A percentile compares a stretch with the other conserved stretches of the same genome.
Conservation (phyloP, 2,113 vertebrate genomes). For the Vidua macroura region DNA sequence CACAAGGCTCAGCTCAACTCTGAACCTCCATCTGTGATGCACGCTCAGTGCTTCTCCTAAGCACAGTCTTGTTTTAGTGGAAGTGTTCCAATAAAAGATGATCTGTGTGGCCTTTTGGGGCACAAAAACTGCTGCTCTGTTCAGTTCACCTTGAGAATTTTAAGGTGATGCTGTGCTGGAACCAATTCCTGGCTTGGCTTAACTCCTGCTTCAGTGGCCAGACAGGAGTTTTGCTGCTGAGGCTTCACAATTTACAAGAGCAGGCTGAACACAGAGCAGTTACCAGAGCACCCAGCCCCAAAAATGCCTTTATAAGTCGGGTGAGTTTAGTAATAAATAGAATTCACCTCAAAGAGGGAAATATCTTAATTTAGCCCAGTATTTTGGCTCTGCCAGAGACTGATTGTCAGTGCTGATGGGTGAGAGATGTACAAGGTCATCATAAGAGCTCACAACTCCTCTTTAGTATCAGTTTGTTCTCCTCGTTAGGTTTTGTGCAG, state of each 20-base stretch:
- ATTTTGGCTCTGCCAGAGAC: neutral
- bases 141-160: neutral
- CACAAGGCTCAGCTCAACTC: neutral
- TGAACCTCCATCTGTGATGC: neutral
- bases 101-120: neutral
- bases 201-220: neutral
- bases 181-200: neutral
- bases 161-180: neutral
- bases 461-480: neutral
- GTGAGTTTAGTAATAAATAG: neutral
- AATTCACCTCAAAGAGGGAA: neutral
- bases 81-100: neutral
- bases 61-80: accelerated
- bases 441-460: neutral
- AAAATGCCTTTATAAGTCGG: neutral
- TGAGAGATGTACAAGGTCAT: neutral
- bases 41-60: neutral
- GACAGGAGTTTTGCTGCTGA: neutral
- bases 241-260: neutral
- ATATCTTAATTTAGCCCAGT: neutral
- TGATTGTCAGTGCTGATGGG: neutral
- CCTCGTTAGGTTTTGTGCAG: accelerated
- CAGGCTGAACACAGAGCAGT: neutral
- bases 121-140: neutral
- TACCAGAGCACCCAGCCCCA: neutral